Base-by-base conservation (phyloP, 2,113 vertebrate species). In the Siniperca knerii region DNA sequence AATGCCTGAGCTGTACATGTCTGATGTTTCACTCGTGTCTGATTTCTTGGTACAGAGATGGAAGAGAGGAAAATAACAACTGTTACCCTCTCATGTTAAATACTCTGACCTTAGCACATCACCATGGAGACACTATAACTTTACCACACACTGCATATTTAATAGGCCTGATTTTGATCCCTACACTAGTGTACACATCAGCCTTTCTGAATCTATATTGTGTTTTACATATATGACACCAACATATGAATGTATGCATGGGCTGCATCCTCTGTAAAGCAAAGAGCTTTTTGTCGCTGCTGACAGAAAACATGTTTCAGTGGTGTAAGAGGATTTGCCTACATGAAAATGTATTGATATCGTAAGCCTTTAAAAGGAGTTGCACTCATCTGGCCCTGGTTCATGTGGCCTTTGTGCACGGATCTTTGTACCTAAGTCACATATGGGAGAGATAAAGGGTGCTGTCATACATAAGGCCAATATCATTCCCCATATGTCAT, bases 341-440 rank as follows among this genome's bases (percentile, higher is more conserved):
- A 76, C 82, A 92, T 89, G 68, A 60, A 92, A 92, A 90, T 85
- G 84, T 92, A 92, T 87, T 88, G 92, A 91, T 90, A 91, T 50
- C 2, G 8, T 70, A 87, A 93, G 90, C 88, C 72, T 89, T 92
- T 89, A 84, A 92, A 92, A 82, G 44, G 68, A 85, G 57, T 69
- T 57, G 54, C 52, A 84, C 75, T 84, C 75, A 79, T 71, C 76
- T 73, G 58, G 65, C 66, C 61, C 25, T 52, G 65, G 29, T 57
- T 83, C 37, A 29, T 82, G 58, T 80, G 66, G 66, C 82, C 62
- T 80, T 42, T 64, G 57, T 65, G 23, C 57, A 48, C 66, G 69
- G 57, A 77, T 83, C 66, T 68, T 29, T 67, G 48, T 6, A 58
- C 44, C 52, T 55, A n/a, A 89, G 73, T 75, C 85, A 81, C 50